Percentiles rank a stretch among this genome's conserved stretches.
These are phyloP conservation scores for Saccostrea echinata DNA, from an alignment of 1,140 invertebrate species.

Conservation along the genomic window DNA sequence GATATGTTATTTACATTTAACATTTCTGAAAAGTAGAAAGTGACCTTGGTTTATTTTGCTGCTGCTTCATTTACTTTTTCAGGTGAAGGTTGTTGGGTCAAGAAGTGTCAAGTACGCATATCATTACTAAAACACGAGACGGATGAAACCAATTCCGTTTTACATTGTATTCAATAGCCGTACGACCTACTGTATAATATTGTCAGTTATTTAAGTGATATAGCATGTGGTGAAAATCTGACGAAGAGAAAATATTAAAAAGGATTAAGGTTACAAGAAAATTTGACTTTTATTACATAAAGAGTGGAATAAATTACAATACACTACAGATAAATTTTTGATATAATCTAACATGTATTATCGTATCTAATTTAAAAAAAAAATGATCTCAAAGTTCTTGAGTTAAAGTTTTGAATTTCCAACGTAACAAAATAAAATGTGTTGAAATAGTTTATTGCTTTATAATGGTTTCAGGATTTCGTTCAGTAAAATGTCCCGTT, in stretches of 20 bases:
- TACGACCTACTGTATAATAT: neutral
- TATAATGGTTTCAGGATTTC: neutral
- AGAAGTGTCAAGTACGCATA: neutral
- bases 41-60: neutral
- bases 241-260: neutral
- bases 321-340: neutral
- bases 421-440: neutral
- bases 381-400: neutral
- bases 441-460: neutral
- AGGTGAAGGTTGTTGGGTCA: neutral
- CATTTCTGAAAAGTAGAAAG: no score
- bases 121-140: neutral
- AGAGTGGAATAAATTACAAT: neutral
- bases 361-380: neutral
- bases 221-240: neutral
- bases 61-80: neutral
- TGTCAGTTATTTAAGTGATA: neutral
- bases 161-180: neutral
- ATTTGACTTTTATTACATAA: conserved; percentile 1
- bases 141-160: no score
- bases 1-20: no score
- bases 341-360: neutral
- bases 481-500: neutral
- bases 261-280: neutral
- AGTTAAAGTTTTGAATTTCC: neutral